Evolutionary conservation across 2,888 invertebrate genomes (phyloP).

Genomic region (Drosophila dives): DNA sequence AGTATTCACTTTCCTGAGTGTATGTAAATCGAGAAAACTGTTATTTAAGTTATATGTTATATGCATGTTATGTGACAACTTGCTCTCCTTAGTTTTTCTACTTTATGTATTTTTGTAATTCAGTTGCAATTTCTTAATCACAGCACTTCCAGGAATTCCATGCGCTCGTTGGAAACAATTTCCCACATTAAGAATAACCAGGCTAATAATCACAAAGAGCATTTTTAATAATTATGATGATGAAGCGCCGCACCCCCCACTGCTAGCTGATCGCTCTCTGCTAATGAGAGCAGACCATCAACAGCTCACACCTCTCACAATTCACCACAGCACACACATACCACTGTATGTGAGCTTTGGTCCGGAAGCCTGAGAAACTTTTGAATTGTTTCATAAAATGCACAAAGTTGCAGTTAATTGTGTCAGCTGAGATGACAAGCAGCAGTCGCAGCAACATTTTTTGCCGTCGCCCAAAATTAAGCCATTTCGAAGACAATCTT

Average conservation of each 20-base stretch:
- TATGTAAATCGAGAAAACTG: constrained; percentile 2
- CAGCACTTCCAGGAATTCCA: constrained; percentile 31
- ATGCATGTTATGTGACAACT: constrained; percentile 12
- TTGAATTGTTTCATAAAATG: constrained; percentile 79
- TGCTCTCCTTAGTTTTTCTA: not conserved
- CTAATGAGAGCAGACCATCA: constrained; percentile 70
- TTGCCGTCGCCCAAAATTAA: constrained; percentile 57
- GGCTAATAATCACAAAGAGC: constrained; percentile 70
- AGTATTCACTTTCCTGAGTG: not conserved
- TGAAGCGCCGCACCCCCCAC: constrained; percentile 8
- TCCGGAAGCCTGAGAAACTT: constrained; percentile 74
- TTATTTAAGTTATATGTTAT: not conserved
- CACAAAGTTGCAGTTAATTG: constrained; percentile 76
- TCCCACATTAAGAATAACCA: constrained; percentile 67
- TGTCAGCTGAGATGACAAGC: constrained; percentile 67
- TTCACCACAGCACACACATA: constrained; percentile 12
- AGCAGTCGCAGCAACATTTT: constrained; percentile 7
- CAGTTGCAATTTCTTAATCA: constrained; percentile 12
- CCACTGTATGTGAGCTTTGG: constrained; percentile 6
- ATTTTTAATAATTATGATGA: constrained; percentile 54
- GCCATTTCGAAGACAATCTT: constrained; percentile 61
- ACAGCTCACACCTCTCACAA: constrained; percentile 23
- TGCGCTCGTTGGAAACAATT: constrained; percentile 21
- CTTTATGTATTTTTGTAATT: not conserved
- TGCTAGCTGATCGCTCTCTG: constrained; percentile 31